A percentile compares a stretch with the other conserved stretches of the same genome.
Conservation (phyloP, 1,140 invertebrate genomes). For the Eupristina koningsbergeri region DNA sequence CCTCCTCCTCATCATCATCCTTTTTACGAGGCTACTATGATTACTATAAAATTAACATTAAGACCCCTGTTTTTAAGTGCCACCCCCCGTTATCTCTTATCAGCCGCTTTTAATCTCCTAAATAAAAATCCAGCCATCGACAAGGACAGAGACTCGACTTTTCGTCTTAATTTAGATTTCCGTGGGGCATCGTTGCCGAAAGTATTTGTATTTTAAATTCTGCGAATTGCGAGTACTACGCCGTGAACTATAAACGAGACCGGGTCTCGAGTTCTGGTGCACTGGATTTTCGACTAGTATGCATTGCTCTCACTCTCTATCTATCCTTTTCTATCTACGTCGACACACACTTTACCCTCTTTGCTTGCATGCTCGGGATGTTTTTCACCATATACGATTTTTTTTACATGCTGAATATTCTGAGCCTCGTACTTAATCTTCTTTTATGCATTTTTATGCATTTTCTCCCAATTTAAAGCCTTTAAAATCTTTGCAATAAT, state of each 20-base stretch:
- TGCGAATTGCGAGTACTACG: not conserved
- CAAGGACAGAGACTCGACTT: conserved; percentile 29
- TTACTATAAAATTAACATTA: conserved; percentile 54
- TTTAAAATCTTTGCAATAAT: too few species aligned
- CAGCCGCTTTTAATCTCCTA: conserved; percentile 17
- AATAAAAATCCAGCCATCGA: not conserved
- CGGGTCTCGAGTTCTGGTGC: not conserved
- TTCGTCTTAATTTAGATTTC: conserved; percentile 63
- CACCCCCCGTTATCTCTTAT: conserved; percentile 31
- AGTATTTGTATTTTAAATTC: conserved; percentile 60
- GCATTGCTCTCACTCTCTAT: not conserved
- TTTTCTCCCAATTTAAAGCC: too few species aligned
- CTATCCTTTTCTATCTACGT: not conserved
- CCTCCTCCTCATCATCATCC: not conserved
- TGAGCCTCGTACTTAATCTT: not conserved
- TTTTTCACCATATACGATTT: not conserved
- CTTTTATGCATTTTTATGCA: not conserved
- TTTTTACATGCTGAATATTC: not conserved
- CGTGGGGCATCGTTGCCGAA: conserved; percentile 59
- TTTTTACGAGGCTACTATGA: conserved; percentile 54
- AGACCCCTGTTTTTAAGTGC: not conserved
- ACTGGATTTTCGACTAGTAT: not conserved
- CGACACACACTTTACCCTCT: not conserved
- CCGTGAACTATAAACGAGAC: conserved; percentile 25
- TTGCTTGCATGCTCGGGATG: not conserved